Conservation (phyloP, 2,888 invertebrate species). For the Anticlea derivata region DNA sequence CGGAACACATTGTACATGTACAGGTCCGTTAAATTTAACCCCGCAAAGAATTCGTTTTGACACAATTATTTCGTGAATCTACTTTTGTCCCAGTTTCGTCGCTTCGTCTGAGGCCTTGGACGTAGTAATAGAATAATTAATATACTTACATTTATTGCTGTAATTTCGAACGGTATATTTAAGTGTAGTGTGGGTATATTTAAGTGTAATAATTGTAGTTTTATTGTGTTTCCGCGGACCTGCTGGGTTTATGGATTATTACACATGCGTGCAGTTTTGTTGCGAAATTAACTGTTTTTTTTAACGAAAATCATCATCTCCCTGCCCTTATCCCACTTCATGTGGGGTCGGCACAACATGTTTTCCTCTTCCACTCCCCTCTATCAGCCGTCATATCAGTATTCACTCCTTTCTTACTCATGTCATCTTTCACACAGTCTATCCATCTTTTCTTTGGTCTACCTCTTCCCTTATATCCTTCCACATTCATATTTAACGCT, state of each 20-base stretch:
- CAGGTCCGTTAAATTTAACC: conserved; percentile 2
- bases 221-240: conserved; percentile 9
- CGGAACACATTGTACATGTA: too few species aligned
- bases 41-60: conserved; percentile 15
- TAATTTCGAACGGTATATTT: conserved; percentile 13
- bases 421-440: too few species aligned
- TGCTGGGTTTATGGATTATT: neutral
- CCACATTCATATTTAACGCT: too few species aligned
- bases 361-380: too few species aligned
- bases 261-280: conserved; percentile 3
- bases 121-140: conserved; percentile 16
- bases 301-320: too few species aligned
- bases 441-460: too few species aligned
- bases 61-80: conserved; percentile 17
- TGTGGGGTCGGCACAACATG: too few species aligned
- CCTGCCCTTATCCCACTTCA: too few species aligned
- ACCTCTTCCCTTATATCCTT: too few species aligned
- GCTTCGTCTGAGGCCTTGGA: conserved; percentile 19
- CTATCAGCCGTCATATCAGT: too few species aligned
- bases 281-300: neutral
- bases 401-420: too few species aligned
- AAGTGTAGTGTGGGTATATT: conserved; percentile 3
- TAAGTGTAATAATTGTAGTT: conserved; percentile 4
- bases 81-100: conserved; percentile 17
- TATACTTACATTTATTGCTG: conserved; percentile 17